Percentiles rank a stretch among this genome's conserved stretches.
phyloP scores from a whole-genome alignment of 2,113 vertebrate genomes.

The Eolophus roseicapilla region DNA sequence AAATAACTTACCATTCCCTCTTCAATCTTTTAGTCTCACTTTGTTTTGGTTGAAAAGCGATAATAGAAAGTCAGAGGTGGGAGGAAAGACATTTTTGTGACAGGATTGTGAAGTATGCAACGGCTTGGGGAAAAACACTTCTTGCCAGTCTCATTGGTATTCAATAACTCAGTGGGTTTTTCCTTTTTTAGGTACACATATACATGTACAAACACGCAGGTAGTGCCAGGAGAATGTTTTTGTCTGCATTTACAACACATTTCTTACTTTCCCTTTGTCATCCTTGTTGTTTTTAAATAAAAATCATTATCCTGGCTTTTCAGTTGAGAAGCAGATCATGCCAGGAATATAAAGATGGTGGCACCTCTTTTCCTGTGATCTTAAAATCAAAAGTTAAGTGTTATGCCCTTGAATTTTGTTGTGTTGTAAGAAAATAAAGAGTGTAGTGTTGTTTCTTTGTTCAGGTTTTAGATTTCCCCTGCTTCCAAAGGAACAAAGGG shows the following conservation, averaged over 20 bases:
- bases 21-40: slow-evolving; percentile 12
- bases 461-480: background rate
- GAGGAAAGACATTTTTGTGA: background rate
- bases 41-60: slow-evolving; percentile 50
- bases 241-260: background rate
- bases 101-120: slow-evolving; percentile 1
- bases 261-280: slow-evolving; percentile 1
- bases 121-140: background rate
- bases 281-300: background rate
- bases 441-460: background rate
- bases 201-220: background rate
- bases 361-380: background rate
- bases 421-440: background rate
- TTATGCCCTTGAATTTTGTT: background rate
- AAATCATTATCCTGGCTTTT: background rate
- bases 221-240: background rate
- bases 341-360: background rate
- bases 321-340: background rate
- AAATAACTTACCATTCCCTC: slow-evolving; percentile 15
- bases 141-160: slow-evolving; percentile 18
- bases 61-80: slow-evolving; percentile 25
- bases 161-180: background rate
- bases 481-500: background rate
- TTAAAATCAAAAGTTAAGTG: background rate
- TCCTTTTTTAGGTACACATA: slow-evolving; percentile 4